A percentile compares a stretch with the other conserved stretches of the same genome.
phyloP scores from a whole-genome alignment of 1,140 invertebrate species.

The Heliconius hermathena region DNA sequence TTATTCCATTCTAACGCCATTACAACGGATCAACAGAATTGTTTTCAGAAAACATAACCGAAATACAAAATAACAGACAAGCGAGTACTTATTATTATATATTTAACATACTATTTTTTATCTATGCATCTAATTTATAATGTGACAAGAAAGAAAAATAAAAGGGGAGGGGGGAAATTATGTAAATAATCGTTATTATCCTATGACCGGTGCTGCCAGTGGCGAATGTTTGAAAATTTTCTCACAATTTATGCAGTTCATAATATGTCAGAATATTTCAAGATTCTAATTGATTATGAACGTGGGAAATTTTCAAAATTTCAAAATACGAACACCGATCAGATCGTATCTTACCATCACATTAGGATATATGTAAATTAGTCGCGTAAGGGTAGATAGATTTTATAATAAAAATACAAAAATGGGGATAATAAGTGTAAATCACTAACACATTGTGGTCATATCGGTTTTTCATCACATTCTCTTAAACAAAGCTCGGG shows the following conservation, averaged over 20 bases:
- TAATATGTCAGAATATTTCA: neutral
- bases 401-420: slow-evolving; percentile 57
- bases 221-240: slow-evolving; percentile 29
- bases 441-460: slow-evolving; percentile 72
- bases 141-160: slow-evolving; percentile 44
- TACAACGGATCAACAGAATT: slow-evolving; percentile 43
- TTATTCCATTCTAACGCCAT: slow-evolving; percentile 30
- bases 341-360: slow-evolving; percentile 56
- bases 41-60: slow-evolving; percentile 49
- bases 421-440: slow-evolving; percentile 50
- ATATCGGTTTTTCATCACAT: slow-evolving; percentile 57
- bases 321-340: slow-evolving; percentile 19
- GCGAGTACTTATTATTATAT: slow-evolving; percentile 52
- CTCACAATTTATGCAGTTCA: neutral
- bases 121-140: slow-evolving; percentile 52
- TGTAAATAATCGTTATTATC: slow-evolving; percentile 34
- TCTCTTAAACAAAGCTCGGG: slow-evolving; percentile 59
- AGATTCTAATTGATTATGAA: neutral
- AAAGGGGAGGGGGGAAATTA: slow-evolving; percentile 45
- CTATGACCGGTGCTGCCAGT: slow-evolving; percentile 32
- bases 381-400: slow-evolving; percentile 53
- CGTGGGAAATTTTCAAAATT: neutral
- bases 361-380: slow-evolving; percentile 51
- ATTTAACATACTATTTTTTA: slow-evolving; percentile 60
- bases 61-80: slow-evolving; percentile 49